Percentiles rank a stretch among this genome's conserved stretches.
Evolutionary conservation across 2,797 vertebrate genomes (phyloP).

Genomic region (Sciurus carolinensis): DNA sequence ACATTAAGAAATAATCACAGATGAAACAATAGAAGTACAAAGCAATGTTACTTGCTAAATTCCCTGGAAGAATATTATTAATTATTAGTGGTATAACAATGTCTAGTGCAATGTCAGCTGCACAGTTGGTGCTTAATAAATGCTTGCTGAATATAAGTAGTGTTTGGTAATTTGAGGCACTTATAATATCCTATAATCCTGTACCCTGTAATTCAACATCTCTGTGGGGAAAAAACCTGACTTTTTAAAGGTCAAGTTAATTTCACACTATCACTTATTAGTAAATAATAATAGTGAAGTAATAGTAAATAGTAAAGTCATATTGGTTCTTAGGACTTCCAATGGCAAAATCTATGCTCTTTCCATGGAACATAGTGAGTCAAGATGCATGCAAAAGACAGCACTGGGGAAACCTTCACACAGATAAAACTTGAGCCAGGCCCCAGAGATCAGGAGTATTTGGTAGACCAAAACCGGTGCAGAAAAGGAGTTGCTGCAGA

Average conservation of each 20-base stretch:
- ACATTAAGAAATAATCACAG: neutral
- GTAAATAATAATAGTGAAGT: neutral
- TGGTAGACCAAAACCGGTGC: neutral
- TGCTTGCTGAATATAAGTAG: neutral
- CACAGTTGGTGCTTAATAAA: neutral
- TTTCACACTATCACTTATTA: neutral
- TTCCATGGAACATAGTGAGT: neutral
- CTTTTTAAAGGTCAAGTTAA: constrained; percentile 31
- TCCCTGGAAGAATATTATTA: neutral
- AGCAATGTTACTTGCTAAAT: neutral
- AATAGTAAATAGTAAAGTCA: neutral
- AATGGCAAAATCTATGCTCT: neutral
- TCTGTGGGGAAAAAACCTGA: neutral
- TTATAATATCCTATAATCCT: neutral
- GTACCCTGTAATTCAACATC: neutral
- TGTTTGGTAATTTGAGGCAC: neutral
- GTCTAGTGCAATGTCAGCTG: neutral
- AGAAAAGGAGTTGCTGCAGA: neutral
- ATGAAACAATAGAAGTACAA: constrained; percentile 38
- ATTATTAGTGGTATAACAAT: neutral
- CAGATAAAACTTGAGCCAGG: neutral
- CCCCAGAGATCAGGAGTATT: neutral
- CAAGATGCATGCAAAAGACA: neutral
- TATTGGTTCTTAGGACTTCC: neutral
- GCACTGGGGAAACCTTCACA: neutral